A percentile compares a stretch with the other conserved stretches of the same genome.
Evolutionary conservation across 2,113 vertebrate species (phyloP).

Genomic region (Oncorhynchus clarkii): DNA sequence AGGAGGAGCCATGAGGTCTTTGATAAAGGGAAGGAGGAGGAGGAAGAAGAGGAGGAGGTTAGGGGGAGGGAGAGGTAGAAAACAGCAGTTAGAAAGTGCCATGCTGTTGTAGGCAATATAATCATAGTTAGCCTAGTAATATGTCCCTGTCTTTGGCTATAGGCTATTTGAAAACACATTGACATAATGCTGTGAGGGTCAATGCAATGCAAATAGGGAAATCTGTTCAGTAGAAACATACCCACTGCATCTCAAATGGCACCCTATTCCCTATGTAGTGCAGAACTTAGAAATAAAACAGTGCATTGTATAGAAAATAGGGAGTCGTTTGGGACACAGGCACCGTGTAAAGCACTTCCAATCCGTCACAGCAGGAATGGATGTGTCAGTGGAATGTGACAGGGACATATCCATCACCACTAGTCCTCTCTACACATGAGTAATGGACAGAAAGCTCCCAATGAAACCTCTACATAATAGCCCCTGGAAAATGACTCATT

Average conservation of each 20-base stretch:
- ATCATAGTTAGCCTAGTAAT: slow-evolving; percentile 15
- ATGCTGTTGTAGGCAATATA: background rate
- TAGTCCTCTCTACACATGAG: background rate
- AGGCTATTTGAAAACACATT: too few species aligned
- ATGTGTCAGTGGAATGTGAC: slow-evolving; percentile 16
- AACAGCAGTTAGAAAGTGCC: too few species aligned
- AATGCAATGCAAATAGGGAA: slow-evolving; percentile 35
- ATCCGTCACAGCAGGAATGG: background rate
- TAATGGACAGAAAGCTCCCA: background rate
- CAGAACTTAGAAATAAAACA: too few species aligned
- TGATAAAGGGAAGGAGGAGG: slow-evolving; percentile 4
- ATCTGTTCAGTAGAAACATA: slow-evolving; percentile 20
- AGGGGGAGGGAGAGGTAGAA: slow-evolving; percentile 32
- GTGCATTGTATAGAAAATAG: too few species aligned
- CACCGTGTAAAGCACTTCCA: too few species aligned
- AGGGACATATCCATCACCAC: slow-evolving; percentile 16
- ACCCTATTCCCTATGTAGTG: too few species aligned
- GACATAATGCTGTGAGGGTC: slow-evolving; percentile 7
- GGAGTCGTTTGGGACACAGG: too few species aligned
- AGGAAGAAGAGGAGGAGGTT: slow-evolving; percentile 32
- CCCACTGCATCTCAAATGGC: background rate
- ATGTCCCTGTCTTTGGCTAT: slow-evolving; percentile 4
- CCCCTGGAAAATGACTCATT: too few species aligned
- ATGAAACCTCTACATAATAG: background rate
- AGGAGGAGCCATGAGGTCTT: background rate